Percentiles rank a stretch among this genome's conserved stretches.
Evolutionary conservation across 2,888 invertebrate genomes (phyloP).

Genomic region (Machimus atricapillus): DNA sequence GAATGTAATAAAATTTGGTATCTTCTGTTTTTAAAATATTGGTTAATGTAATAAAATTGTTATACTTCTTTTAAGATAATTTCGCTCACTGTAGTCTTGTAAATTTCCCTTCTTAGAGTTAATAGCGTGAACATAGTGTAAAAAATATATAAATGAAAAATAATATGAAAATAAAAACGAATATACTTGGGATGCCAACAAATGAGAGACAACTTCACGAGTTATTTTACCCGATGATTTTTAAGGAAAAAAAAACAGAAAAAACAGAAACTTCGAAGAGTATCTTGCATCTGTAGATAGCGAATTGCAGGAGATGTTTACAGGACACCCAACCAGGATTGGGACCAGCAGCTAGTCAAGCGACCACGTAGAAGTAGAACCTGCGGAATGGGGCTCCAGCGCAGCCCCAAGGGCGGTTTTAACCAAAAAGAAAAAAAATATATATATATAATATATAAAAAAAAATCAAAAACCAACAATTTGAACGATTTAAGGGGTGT

Average conservation of each 20-base stretch:
- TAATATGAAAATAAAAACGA: neutral
- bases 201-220: neutral
- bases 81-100: neutral
- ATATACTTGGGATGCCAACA: neutral
- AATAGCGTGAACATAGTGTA: constrained; percentile 28
- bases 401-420: neutral
- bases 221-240: neutral
- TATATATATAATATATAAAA: too few species aligned
- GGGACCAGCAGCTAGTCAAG: neutral
- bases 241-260: neutral
- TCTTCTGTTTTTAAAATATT: too few species aligned
- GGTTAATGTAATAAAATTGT: too few species aligned
- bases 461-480: neutral
- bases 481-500: neutral
- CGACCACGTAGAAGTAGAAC: neutral
- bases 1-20: too few species aligned
- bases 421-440: neutral
- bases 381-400: neutral
- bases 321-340: constrained; percentile 15
- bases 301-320: neutral
- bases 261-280: neutral
- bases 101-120: constrained; percentile 2
- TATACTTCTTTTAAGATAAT: too few species aligned
- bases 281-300: neutral
- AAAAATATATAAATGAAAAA: neutral